These are phyloP conservation scores for Apodemia mormo DNA, from an alignment of 2,888 invertebrate species.

Conservation along the genomic window DNA sequence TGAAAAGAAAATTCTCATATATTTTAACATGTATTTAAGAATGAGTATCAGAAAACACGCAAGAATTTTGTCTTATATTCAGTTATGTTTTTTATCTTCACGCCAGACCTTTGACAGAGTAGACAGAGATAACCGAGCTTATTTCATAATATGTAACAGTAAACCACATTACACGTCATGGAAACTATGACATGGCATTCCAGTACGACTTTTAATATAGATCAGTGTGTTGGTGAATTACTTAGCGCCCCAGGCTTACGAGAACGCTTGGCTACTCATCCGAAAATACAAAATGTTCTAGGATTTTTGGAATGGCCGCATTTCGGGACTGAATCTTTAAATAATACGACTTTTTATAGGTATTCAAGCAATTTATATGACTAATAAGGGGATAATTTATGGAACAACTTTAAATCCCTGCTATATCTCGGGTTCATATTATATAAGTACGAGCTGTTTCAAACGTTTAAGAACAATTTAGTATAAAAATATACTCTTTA, in stretches of 20 bases:
- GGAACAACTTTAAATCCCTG: not conserved
- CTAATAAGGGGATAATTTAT: not conserved
- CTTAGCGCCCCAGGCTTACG: conserved; percentile 1
- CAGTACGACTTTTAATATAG: not conserved
- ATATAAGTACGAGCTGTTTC: not conserved
- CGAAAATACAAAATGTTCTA: conserved; percentile 16
- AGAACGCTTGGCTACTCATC: conserved; percentile 8
- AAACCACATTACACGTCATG: too few relatives aligned
- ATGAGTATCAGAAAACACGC: too few relatives aligned
- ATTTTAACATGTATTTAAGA: too few relatives aligned
- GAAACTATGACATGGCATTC: not conserved
- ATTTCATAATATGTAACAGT: too few relatives aligned
- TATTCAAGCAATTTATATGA: not conserved
- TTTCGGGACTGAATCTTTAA: not conserved
- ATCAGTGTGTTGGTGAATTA: conserved; percentile 10
- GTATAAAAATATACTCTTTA: too few relatives aligned
- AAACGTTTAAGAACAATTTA: too few relatives aligned
- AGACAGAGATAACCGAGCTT: too few relatives aligned
- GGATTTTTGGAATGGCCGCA: not conserved
- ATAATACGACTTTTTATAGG: not conserved
- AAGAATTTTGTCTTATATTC: too few relatives aligned
- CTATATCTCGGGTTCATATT: not conserved
- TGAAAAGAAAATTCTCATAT: too few relatives aligned
- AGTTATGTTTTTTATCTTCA: too few relatives aligned
- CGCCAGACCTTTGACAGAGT: too few relatives aligned